Percentiles rank a stretch among this genome's conserved stretches.
phyloP scores from a whole-genome alignment of 2,888 invertebrate genomes.

The Drosophila acutilabella region DNA sequence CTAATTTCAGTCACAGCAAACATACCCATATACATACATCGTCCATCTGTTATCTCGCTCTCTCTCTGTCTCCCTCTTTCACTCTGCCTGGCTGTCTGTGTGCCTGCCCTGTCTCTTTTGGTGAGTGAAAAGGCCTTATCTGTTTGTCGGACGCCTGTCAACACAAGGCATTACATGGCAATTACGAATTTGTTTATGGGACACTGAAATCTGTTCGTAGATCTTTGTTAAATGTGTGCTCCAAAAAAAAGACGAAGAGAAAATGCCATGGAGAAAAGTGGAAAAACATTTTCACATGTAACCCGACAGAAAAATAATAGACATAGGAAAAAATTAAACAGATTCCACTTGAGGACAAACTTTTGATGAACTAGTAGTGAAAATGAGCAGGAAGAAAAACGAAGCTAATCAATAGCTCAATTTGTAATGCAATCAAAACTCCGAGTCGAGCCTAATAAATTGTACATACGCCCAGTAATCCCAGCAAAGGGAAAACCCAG shows the following conservation, averaged over 20 bases:
- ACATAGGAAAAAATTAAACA: constrained; percentile 12
- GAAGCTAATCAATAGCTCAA: constrained; percentile 53
- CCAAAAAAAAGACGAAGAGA: neutral
- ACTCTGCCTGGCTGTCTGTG: too few species aligned
- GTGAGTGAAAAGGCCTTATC: constrained; percentile 60
- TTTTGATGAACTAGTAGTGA: constrained; percentile 10
- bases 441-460: constrained; percentile 68
- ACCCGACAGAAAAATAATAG: constrained; percentile 3
- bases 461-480: constrained; percentile 53
- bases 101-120: constrained; percentile 2
- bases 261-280: neutral
- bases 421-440: constrained; percentile 59
- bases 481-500: neutral
- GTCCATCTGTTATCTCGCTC: constrained; percentile 24
- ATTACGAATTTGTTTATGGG: constrained; percentile 80
- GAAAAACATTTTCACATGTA: constrained; percentile 4
- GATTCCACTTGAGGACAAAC: constrained; percentile 9
- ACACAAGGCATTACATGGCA: constrained; percentile 81
- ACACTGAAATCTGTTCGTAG: constrained; percentile 42
- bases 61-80: constrained; percentile 32
- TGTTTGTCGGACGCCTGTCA: constrained; percentile 75
- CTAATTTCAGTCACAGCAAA: constrained; percentile 56
- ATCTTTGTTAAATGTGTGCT: constrained; percentile 17
- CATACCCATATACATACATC: constrained; percentile 24
- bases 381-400: constrained; percentile 2